Base-by-base conservation (phyloP, 92 coral and sea anemone species). In the Parazoanthus darwini region DNA sequence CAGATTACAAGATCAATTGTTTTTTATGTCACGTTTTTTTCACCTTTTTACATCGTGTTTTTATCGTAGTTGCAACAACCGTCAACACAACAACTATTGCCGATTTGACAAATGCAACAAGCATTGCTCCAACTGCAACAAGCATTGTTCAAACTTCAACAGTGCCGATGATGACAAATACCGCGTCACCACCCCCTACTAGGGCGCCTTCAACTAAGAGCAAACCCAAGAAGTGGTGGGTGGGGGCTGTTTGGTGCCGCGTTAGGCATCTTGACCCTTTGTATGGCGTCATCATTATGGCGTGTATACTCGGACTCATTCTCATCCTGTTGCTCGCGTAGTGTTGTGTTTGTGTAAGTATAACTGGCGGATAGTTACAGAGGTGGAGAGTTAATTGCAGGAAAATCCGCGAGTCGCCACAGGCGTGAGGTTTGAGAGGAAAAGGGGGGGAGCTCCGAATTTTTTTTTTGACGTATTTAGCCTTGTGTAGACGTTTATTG, bases 311-410 rank as follows among this genome's bases (percentile, higher is more conserved):
- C 15, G 86, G 65, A 8, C 63, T 82, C 56, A 9, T 82, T 70
- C 36, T 82, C 56, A 82, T 82, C 36, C 63, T 82, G 56, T 16
- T 82, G 65, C 0, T 82, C 38, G 86, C 86, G 7, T 38, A 68
- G 1, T 82, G 86, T 18, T 82, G 86, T 54, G 75, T 82, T 9
- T 82, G 86, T 67, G 86, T 82, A 82, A 82, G 86, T 82, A 82
- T 42, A 29, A 5, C 38, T 73, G 78, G 39, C 5, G 15, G 8
- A 73, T 13, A 29, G 23, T 1, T 73, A 73, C 42, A 14, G 38
- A 2, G 5, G 18, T 35, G 33, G 71, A 29, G 33, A 29, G 4
- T 39, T 2, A 39, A 39, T 39, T 39, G 4, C 42, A 39, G 42
- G 42, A 39, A 29, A 29, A 29, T 29, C 33, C 33, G 33, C 33